These are phyloP conservation scores for Tetrao urogallus DNA, from an alignment of 2,113 vertebrate species.

Conservation along the genomic window DNA sequence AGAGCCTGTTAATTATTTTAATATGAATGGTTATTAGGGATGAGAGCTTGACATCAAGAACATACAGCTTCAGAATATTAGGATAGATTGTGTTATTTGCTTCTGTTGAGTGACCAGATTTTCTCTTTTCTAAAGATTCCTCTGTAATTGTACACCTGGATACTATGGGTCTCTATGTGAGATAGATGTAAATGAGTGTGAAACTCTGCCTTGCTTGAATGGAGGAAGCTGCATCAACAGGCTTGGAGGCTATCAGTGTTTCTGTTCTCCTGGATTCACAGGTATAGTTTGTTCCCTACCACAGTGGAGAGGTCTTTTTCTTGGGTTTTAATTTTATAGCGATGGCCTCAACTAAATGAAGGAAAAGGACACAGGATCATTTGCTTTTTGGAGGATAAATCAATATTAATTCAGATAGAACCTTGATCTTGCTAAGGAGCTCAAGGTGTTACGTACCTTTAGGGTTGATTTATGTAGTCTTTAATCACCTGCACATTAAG, in stretches of 20 bases:
- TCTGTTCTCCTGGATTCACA: slow-evolving; percentile 83
- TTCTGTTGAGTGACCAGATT: neutral
- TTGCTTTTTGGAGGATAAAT: neutral
- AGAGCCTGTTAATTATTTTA: neutral
- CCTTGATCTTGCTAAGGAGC: slow-evolving; percentile 9
- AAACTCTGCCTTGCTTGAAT: slow-evolving; percentile 82
- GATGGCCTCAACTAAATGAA: neutral
- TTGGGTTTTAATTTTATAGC: neutral
- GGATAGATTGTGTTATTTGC: neutral
- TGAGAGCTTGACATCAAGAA: neutral
- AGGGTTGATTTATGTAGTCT: slow-evolving; percentile 33
- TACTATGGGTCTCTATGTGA: slow-evolving; percentile 84
- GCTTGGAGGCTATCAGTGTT: slow-evolving; percentile 79
- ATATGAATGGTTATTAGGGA: neutral
- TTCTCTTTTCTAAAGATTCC: slow-evolving; percentile 72
- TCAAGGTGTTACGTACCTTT: neutral
- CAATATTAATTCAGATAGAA: neutral
- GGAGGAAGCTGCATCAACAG: slow-evolving; percentile 83
- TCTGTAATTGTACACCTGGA: slow-evolving; percentile 79
- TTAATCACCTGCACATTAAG: neutral
- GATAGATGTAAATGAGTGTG: slow-evolving; percentile 84
- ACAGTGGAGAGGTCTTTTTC: neutral
- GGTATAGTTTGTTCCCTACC: slow-evolving; percentile 70
- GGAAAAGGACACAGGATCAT: neutral
- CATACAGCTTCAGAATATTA: neutral